Evolutionary conservation across 2,888 invertebrate species (phyloP), one percentile per base, ranked within the genome.

Genomic region (Chaetogeoica ovagalla): DNA sequence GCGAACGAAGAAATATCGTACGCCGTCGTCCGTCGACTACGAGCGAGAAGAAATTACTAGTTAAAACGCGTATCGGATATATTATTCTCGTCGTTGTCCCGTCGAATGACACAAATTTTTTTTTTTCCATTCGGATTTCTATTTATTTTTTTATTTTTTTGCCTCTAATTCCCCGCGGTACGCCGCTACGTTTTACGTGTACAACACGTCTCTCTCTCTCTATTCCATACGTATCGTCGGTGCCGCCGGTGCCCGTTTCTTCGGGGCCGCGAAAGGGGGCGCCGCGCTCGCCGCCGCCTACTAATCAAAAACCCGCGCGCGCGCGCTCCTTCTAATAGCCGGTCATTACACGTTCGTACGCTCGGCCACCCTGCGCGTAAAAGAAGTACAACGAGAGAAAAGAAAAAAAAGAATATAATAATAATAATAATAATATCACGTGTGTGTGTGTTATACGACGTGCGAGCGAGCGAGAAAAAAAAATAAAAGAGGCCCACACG

Each of bases 261-360:
- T 71, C 52, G 52, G 37, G 60, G n/a, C n/a, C 70, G 70, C 8
- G 43, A 9, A 77, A 70, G 65, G 63, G 79, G 71, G 70, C 57
- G 71, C 79, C 79, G 79, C 79, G 71, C n/a, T n/a, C n/a, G n/a
- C n/a, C 30, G 43, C 79, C 79, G 79, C 79, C 79, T 71, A 79
- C 79, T 79, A 79, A 79, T 79, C 79, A 79, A 68, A 79, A 79
- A 1, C 79, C 70, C 79, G 63, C 63, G 79, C 70, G 62, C 37
- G 17, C 79, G 63, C 63, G 79, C 70, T 62, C 37, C 19, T 23
- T n/a, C 21, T 79, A 79, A 79, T 79, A 79, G 79, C 71, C 39
- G 79, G 79, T 79, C 79, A 79, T 79, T 79, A 79, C 71, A 71
- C 79, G 77, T 70, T 62, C 55, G 77, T 39, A 63, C 74, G 55